Evolutionary conservation across 2,888 invertebrate species (phyloP), one percentile per base, ranked within the genome.

Genomic region (Byasa hedistus): DNA sequence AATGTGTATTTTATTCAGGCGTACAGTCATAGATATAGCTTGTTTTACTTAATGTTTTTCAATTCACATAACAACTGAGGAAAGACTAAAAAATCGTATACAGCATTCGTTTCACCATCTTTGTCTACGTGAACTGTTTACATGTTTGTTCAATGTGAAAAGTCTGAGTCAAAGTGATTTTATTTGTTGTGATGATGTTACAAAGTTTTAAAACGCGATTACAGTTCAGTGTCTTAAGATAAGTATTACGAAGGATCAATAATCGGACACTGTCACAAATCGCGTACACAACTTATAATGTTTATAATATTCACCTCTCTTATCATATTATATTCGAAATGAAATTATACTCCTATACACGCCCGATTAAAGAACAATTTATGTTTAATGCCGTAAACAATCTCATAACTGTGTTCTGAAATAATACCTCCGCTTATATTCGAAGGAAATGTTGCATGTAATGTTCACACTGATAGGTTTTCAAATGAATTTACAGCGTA

Each of bases 401-500:
- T 44, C 51, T 23, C 51, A 58, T 68, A 72, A 71, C 72, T 72
- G 64, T 61, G 65, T 69, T 69, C 70, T 64, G 56, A 69, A 70
- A 70, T 60, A 39, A 61, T 66, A 70, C 57, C 57, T 39, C 57
- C 65, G 62, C 63, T 67, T 66, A 69, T 69, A 69, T 48, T 59
- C 55, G 59, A 63, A 59, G 59, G 62, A 59, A 66, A 59, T 59
- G 58, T 63, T 39, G 61, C 44, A 32, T 59, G 19, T 58, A 48
- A 52, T n/a, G 55, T 55, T 32, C 22, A 39, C 39, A 57, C 21
- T 63, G 57, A 52, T 69, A 61, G 57, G 62, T 39, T 64, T 65
- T 65, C 69, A 71, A 70, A 71, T 70, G 65, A 69, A 69, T 72
- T 75, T 70, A 72, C 64, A 60, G 64, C 65, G 51, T 48, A 72